Base-by-base conservation (phyloP, 2,888 invertebrate genomes). In the Therioaphis trifolii region DNA sequence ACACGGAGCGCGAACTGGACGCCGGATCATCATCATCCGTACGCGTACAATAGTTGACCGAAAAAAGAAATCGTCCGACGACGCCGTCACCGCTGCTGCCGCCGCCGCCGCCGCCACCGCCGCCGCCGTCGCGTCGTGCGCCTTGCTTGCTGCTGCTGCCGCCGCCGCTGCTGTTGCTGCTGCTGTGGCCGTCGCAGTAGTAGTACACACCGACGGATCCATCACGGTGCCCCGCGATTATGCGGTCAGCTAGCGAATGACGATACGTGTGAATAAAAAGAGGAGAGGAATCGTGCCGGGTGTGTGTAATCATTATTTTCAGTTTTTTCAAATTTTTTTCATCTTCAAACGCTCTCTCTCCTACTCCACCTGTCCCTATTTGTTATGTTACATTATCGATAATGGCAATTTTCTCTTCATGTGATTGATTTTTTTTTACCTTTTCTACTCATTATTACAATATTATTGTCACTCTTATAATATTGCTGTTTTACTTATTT, bases 11-110 rank as follows among this genome's bases (percentile, higher is more conserved):
- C 77, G 66, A 21, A 14, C 63, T 15, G 63, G n/a, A 49, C 66
- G 77, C 24, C 58, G 75, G 24, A 21, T 63, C 63, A 12, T 55
- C 52, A 18, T 61, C 76, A 9, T 24, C 63, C 61, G 75, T 75
- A 14, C 11, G 40, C 66, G 61, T 76, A 77, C 49, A 77, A 52
- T 52, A 66, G 77, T 52, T 21, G 77, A 66, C 77, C 77, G 77
- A 77, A 77, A 77, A 77, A 77, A 77, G 77, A 77, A 77, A 77
- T 77, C 77, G 77, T 49, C 76, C 58, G 40, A 24, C 24, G 58
- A 24, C 58, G 58, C 21, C 55, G n/a, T 18, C 74, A 55, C 29
- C 49, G 74, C 35, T 35, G 72, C 15, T 58, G 27, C 75, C 66
- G 77, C 52, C 52, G 52, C 24, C 21, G 7, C 24, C 12, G 61